Percentiles rank a stretch among this genome's conserved stretches.
Evolutionary conservation across 2,888 invertebrate genomes (phyloP).

Genomic region (Gastracanthus pulcherrimus): DNA sequence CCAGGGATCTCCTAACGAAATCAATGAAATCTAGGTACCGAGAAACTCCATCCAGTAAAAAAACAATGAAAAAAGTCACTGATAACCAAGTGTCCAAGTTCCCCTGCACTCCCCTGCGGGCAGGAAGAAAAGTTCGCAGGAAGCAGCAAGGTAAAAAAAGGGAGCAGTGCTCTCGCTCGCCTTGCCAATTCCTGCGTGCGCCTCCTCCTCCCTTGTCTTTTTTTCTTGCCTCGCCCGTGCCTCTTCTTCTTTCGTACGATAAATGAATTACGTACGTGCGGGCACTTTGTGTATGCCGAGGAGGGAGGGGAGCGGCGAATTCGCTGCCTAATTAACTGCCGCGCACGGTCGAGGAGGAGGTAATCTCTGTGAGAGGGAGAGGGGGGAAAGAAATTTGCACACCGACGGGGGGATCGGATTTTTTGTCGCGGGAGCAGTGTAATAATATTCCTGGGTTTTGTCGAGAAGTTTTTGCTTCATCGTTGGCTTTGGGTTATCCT

Average conservation of each 20-base stretch:
- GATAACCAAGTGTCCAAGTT: too few species aligned
- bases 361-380: conserved; percentile 1
- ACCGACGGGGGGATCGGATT: neutral
- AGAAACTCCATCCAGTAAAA: too few species aligned
- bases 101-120: too few species aligned
- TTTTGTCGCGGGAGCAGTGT: neutral
- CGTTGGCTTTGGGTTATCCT: conserved; percentile 11
- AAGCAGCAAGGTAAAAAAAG: conserved; percentile 40
- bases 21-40: too few species aligned
- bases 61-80: too few species aligned
- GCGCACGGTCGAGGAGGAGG: too few species aligned
- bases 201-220: neutral
- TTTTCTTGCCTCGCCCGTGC: neutral
- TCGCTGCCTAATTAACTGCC: conserved; percentile 55
- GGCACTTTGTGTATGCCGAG: conserved; percentile 36
- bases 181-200: neutral
- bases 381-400: conserved; percentile 12
- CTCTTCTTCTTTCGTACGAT: too few species aligned
- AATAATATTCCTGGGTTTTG: too few species aligned
- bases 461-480: too few species aligned
- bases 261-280: conserved; percentile 57
- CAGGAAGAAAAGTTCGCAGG: conserved; percentile 41
- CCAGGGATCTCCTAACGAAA: too few species aligned
- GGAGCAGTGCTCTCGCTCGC: neutral
- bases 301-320: conserved; percentile 34